These are phyloP conservation scores for Heliornis fulica DNA, from an alignment of 2,113 vertebrate species.

Conservation along the genomic window DNA sequence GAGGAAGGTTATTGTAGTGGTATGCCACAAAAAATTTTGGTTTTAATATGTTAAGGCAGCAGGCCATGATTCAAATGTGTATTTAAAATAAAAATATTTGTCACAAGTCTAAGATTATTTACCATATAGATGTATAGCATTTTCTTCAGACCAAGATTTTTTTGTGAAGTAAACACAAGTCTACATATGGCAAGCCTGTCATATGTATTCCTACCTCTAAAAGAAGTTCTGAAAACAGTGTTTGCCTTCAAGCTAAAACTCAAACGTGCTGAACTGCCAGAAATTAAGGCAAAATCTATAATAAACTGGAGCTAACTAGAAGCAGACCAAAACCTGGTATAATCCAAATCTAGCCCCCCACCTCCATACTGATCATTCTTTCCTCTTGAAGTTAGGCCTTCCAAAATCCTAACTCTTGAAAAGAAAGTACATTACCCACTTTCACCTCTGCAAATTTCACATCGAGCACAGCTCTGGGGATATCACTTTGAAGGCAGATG, in stretches of 20 bases:
- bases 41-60: not conserved
- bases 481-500: not conserved
- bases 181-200: not conserved
- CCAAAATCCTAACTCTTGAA: not conserved
- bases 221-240: not conserved
- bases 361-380: not conserved
- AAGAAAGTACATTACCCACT: not conserved
- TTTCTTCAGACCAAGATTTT: not conserved
- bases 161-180: not conserved
- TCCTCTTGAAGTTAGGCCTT: not conserved
- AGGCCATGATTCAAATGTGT: not conserved
- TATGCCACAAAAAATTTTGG: not conserved
- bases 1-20: not conserved
- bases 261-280: not conserved
- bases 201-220: not conserved
- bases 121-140: not conserved
- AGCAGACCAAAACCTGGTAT: not conserved
- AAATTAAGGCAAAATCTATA: not conserved
- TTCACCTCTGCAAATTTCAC: not conserved
- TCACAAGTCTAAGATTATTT: not conserved
- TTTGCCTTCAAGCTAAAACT: not conserved
- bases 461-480: not conserved
- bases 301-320: not conserved
- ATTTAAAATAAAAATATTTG: not conserved
- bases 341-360: not conserved